These are phyloP conservation scores for Elephas maximus DNA, from an alignment of 2,113 vertebrate species.

Conservation along the genomic window DNA sequence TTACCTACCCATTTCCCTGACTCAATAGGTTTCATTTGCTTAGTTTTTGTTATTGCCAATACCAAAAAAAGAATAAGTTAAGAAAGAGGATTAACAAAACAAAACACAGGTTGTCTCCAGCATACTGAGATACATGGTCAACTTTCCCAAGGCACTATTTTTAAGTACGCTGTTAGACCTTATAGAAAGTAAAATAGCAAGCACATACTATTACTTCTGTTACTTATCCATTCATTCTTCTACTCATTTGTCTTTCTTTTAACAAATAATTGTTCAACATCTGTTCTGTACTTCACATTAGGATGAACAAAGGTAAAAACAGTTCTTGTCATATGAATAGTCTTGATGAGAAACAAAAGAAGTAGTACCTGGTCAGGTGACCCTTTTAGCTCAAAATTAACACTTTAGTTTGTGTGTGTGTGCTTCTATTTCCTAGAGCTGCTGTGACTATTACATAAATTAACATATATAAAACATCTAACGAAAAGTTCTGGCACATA, in stretches of 20 bases:
- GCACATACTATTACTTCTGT: too few species aligned
- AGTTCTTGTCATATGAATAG: neutral
- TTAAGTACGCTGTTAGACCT: neutral
- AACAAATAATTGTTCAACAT: neutral
- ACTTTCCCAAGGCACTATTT: neutral
- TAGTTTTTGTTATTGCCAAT: conserved; percentile 19
- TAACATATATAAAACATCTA: neutral
- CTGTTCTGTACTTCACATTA: neutral
- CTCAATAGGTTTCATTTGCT: conserved; percentile 5
- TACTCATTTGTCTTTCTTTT: neutral
- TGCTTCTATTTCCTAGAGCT: neutral
- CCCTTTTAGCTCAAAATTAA: neutral
- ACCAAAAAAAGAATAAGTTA: conserved; percentile 30
- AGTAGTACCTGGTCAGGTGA: neutral
- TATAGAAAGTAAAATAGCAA: neutral
- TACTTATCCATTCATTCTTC: neutral
- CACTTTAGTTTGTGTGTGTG: neutral
- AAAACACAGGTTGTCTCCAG: neutral
- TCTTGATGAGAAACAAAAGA: neutral
- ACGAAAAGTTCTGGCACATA: neutral
- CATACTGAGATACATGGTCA: neutral
- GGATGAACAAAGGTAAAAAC: neutral
- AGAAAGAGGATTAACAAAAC: neutral
- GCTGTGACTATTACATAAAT: neutral
- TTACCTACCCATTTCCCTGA: neutral